These are phyloP conservation scores for Athene noctua DNA, from an alignment of 2,113 vertebrate species.

Conservation along the genomic window DNA sequence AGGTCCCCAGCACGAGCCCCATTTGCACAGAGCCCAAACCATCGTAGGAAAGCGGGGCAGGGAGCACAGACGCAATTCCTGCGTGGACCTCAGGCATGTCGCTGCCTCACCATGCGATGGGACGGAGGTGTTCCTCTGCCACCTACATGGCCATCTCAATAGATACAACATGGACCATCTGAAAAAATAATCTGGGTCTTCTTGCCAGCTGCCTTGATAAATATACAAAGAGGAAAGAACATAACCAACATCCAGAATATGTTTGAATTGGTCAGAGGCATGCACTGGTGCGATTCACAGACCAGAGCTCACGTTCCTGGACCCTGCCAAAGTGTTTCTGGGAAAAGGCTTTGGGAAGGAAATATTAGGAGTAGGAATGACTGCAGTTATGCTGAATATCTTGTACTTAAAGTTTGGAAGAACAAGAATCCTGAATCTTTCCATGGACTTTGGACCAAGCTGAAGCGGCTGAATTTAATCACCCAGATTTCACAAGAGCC, in stretches of 20 bases:
- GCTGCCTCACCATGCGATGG: accelerated
- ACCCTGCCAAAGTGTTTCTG: background rate
- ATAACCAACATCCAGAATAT: background rate
- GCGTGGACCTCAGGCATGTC: accelerated
- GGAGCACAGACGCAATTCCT: background rate
- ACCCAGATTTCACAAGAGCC: background rate
- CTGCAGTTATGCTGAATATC: background rate
- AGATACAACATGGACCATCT: accelerated
- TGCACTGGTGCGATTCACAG: background rate
- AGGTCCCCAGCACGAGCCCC: background rate
- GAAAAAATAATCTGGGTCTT: too few relatives aligned
- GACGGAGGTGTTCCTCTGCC: background rate
- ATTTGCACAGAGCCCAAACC: background rate
- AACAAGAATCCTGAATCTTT: background rate
- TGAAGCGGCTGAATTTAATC: background rate
- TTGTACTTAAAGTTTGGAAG: background rate
- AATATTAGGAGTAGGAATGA: background rate
- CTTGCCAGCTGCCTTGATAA: background rate
- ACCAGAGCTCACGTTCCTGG: background rate
- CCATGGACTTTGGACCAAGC: background rate
- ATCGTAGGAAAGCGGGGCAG: accelerated
- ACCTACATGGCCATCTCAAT: background rate
- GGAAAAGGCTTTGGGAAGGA: background rate
- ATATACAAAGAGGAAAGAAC: background rate
- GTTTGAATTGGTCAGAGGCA: background rate